Percentiles rank a stretch among this genome's conserved stretches.
phyloP scores from a whole-genome alignment of 2,113 vertebrate species.

The Macaca mulatta region DNA sequence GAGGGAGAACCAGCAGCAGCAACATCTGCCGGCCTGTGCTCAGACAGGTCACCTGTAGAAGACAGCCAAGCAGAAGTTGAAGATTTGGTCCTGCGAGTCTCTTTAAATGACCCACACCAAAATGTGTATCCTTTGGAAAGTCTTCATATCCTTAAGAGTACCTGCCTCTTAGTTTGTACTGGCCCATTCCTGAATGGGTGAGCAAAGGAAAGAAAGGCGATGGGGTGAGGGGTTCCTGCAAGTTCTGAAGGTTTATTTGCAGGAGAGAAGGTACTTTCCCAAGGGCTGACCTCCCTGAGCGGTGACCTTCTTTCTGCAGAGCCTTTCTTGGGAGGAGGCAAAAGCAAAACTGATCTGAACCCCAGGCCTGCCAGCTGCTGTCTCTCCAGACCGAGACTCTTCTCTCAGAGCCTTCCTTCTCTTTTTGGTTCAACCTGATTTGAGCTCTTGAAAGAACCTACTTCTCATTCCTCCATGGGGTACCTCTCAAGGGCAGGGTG shows the following conservation, averaged over 20 bases:
- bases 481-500: neutral
- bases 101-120: neutral
- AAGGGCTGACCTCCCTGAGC: neutral
- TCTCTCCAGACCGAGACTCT: neutral
- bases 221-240: neutral
- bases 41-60: neutral
- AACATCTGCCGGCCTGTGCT: rapidly evolving
- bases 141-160: neutral
- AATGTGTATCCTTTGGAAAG: neutral
- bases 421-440: neutral
- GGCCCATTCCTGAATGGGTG: neutral
- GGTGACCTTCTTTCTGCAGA: neutral
- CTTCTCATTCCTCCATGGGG: neutral
- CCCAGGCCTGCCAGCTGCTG: neutral
- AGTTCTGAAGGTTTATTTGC: neutral
- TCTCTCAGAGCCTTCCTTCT: neutral
- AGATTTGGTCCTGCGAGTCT: neutral
- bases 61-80: neutral
- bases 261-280: neutral
- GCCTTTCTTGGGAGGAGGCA: neutral
- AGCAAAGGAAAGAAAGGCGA: neutral
- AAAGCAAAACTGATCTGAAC: neutral
- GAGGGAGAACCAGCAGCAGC: neutral
- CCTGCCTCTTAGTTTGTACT: neutral
- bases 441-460: neutral